Conservation (phyloP, 2,113 vertebrate genomes). For the Pseudopipra pipra region DNA sequence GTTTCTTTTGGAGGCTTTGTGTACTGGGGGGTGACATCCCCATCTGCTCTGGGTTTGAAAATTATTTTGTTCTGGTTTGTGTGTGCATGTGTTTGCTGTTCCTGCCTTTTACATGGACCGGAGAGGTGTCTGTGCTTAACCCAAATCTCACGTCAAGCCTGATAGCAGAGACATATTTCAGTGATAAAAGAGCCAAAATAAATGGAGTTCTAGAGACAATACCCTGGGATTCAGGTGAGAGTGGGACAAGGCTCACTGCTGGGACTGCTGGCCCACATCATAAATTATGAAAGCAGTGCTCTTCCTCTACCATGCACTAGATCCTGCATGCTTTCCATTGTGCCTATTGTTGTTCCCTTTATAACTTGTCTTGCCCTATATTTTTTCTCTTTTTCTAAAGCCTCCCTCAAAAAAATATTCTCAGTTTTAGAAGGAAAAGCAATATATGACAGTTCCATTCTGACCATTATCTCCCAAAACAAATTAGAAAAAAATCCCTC, state of each 20-base stretch:
- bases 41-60: not conserved
- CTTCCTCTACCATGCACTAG: not conserved
- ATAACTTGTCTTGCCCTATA: not conserved
- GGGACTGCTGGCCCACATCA: not conserved
- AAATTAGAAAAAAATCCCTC: constrained; percentile 15
- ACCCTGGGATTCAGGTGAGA: not conserved
- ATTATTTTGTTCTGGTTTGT: not conserved
- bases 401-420: not conserved
- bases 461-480: not conserved
- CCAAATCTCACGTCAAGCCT: not conserved
- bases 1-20: not conserved
- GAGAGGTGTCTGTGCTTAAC: not conserved
- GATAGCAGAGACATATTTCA: not conserved
- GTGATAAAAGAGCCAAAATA: not conserved
- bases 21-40: not conserved
- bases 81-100: not conserved
- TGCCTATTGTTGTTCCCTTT: not conserved
- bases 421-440: not conserved
- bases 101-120: not conserved
- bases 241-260: not conserved
- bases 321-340: not conserved
- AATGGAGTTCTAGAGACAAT: not conserved
- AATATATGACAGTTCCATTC: constrained; percentile 3
- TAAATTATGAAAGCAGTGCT: not conserved
- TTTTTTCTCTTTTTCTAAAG: not conserved